Conservation (phyloP, 2,797 vertebrate genomes). For the Oreochromis mossambicus region DNA sequence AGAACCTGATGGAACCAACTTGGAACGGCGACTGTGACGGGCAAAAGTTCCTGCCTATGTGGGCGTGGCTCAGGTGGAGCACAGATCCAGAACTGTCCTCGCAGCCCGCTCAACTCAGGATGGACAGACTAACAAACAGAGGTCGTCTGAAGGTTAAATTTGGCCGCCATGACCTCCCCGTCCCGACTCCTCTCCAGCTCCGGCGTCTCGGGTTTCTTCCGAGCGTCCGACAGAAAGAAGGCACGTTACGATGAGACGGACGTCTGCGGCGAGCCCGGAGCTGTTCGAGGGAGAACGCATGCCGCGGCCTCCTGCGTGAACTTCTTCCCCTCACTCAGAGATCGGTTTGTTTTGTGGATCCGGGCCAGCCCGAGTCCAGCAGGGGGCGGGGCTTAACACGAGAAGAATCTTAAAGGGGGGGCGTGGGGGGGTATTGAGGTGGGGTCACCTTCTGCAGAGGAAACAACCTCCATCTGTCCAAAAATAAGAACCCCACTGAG, state of each 20-base stretch:
- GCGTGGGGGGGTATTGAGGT: background rate
- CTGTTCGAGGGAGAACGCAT: background rate
- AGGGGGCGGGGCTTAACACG: background rate
- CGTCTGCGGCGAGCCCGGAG: background rate
- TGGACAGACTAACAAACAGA: background rate
- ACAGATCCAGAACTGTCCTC: background rate
- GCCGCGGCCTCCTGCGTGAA: background rate
- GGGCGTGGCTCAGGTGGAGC: background rate
- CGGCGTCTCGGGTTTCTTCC: background rate
- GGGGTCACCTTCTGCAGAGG: background rate
- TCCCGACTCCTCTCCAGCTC: background rate
- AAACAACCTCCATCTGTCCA: background rate
- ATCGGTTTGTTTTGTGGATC: slow-evolving; percentile 15
- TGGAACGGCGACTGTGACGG: accelerated
- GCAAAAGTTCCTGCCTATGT: background rate
- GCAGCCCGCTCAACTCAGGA: background rate
- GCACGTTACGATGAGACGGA: slow-evolving; percentile 54
- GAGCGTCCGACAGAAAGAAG: slow-evolving; percentile 30
- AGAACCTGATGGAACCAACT: background rate
- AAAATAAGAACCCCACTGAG: background rate
- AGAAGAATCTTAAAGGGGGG: background rate
- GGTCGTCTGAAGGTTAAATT: background rate
- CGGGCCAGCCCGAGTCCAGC: slow-evolving; percentile 44
- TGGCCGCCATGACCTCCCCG: background rate
- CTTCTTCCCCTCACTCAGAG: background rate